phyloP scores from a whole-genome alignment of 2,797 vertebrate genomes.

The Crypturellus tataupa region DNA sequence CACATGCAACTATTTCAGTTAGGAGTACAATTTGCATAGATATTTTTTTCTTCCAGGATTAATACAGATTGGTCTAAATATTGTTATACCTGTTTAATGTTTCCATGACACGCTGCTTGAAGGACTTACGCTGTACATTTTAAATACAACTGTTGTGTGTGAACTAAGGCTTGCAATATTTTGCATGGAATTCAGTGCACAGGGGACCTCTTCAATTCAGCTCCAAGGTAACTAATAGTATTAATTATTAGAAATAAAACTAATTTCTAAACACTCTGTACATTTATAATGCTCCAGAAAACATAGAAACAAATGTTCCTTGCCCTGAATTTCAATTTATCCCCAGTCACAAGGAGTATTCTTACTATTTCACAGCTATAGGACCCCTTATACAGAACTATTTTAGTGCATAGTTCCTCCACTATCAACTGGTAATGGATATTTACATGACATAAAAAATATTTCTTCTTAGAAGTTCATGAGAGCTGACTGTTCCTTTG shows the following conservation, averaged over 20 bases:
- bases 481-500: conserved; percentile 60
- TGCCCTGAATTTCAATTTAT: background rate
- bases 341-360: background rate
- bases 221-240: background rate
- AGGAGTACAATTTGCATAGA: background rate
- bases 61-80: background rate
- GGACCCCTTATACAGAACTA: background rate
- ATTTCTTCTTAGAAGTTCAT: conserved; percentile 28
- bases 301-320: background rate
- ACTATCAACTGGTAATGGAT: background rate
- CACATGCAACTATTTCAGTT: background rate
- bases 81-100: background rate
- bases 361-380: background rate
- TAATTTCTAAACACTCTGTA: background rate
- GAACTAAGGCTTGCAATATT: background rate
- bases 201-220: background rate
- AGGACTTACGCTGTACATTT: background rate
- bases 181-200: background rate
- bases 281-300: background rate
- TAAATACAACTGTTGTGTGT: background rate
- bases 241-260: conserved; percentile 22
- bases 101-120: background rate
- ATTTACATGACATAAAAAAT: background rate
- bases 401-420: conserved; percentile 21
- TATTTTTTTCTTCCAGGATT: background rate